These are phyloP conservation scores for Atlantisia rogersi DNA, from an alignment of 2,113 vertebrate genomes.

Conservation along the genomic window DNA sequence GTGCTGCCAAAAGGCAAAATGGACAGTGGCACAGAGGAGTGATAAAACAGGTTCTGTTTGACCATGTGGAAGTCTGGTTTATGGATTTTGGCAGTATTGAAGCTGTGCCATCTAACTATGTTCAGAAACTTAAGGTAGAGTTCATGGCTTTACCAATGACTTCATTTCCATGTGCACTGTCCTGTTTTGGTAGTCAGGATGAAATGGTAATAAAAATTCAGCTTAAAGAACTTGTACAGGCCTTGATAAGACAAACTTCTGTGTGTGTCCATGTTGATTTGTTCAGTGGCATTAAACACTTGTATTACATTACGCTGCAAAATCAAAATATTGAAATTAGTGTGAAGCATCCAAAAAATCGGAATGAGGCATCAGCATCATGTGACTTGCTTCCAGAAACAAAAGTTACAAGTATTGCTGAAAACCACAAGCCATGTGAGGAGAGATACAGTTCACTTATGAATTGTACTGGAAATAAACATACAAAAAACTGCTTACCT, in stretches of 20 bases:
- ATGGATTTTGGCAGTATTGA: constrained; percentile 90
- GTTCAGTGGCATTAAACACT: constrained; percentile 65
- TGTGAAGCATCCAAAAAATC: neutral
- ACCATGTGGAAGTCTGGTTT: constrained; percentile 83
- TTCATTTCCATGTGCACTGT: constrained; percentile 86
- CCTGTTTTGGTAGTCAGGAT: constrained; percentile 69
- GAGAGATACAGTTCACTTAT: neutral
- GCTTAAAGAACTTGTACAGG: constrained; percentile 75
- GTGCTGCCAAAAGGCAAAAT: constrained; percentile 85
- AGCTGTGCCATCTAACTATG: constrained; percentile 73
- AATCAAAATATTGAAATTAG: neutral
- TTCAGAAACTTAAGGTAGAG: constrained; percentile 81
- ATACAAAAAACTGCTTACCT: neutral
- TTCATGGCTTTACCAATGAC: constrained; percentile 81
- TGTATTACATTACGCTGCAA: constrained; percentile 81
- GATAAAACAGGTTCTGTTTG: constrained; percentile 82
- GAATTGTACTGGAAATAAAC: neutral
- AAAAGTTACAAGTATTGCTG: neutral
- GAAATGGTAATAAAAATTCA: constrained; percentile 71
- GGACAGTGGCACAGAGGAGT: constrained; percentile 88
- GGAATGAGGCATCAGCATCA: neutral
- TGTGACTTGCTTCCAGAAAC: neutral
- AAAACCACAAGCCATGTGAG: neutral
- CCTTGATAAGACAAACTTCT: constrained; percentile 75
- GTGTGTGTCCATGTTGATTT: constrained; percentile 74